phyloP scores from a whole-genome alignment of 2,113 vertebrate genomes.

The Crotalus viridis region DNA sequence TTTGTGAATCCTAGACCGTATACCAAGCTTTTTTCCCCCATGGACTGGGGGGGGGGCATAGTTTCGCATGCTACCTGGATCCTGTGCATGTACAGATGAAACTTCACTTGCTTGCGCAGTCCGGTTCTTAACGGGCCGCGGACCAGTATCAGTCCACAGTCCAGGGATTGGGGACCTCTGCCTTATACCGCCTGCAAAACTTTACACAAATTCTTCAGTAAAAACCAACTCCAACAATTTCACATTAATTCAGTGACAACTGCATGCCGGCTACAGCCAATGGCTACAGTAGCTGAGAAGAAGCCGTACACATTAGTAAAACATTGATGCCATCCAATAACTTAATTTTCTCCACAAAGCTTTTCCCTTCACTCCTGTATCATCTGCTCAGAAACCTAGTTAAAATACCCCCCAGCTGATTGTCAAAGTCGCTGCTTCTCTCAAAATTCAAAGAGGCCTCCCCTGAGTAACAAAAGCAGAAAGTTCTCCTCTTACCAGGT shows the following conservation, averaged over 20 bases:
- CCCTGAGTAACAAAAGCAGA: constrained; percentile 45
- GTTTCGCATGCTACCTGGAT: too few species aligned
- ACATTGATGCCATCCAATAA: background rate
- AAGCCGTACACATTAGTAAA: background rate
- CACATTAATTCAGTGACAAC: background rate
- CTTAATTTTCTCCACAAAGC: background rate
- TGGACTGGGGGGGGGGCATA: too few species aligned
- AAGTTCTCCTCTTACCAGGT: constrained; percentile 52
- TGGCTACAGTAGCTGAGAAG: background rate
- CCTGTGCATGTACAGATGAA: background rate
- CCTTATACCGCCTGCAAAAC: background rate
- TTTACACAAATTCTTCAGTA: background rate
- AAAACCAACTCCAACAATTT: background rate
- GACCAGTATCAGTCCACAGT: background rate
- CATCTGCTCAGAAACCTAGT: constrained; percentile 28
- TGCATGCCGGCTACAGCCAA: background rate
- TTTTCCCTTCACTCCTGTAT: background rate
- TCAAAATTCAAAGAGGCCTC: constrained; percentile 56
- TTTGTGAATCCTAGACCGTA: background rate
- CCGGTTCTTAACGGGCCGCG: background rate
- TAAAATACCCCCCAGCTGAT: constrained; percentile 46
- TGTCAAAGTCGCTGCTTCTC: constrained; percentile 53
- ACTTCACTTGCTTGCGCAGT: background rate
- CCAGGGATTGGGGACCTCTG: background rate
- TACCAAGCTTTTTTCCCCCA: too few species aligned